Evolutionary conservation across 2,113 vertebrate species (phyloP).

Genomic region (Bothrops jararaca): DNA sequence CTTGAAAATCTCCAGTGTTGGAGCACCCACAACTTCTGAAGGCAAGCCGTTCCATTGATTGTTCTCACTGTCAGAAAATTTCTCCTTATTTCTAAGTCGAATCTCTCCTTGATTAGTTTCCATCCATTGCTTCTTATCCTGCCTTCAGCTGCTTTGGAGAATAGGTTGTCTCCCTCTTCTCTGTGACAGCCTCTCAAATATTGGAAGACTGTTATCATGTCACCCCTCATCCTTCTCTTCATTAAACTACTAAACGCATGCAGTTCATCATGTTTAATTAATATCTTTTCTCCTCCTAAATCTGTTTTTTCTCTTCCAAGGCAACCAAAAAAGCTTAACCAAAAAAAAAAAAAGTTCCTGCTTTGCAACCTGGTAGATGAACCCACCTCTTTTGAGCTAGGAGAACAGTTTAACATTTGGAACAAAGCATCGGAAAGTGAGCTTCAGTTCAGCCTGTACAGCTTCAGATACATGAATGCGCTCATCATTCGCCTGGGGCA

Average conservation of each 20-base stretch:
- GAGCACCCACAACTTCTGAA: too few species aligned
- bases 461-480: not conserved
- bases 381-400: not conserved
- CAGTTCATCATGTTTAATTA: not conserved
- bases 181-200: not conserved
- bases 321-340: not conserved
- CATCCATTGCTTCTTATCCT: not conserved
- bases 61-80: not conserved
- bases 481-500: not conserved
- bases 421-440: not conserved
- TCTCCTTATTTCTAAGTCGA: not conserved
- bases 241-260: not conserved
- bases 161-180: not conserved
- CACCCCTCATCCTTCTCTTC: not conserved
- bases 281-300: not conserved
- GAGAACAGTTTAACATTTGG: rapidly evolving
- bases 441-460: not conserved
- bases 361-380: conserved; percentile 22
- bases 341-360: not conserved
- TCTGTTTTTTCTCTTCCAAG: not conserved
- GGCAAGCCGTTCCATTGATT: too few species aligned
- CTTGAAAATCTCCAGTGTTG: not conserved
- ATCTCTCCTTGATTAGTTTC: not conserved
- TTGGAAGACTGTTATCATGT: not conserved
- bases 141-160: not conserved